These are phyloP conservation scores for Alligator mississippiensis DNA, from an alignment of 2,113 vertebrate genomes.

Conservation along the genomic window DNA sequence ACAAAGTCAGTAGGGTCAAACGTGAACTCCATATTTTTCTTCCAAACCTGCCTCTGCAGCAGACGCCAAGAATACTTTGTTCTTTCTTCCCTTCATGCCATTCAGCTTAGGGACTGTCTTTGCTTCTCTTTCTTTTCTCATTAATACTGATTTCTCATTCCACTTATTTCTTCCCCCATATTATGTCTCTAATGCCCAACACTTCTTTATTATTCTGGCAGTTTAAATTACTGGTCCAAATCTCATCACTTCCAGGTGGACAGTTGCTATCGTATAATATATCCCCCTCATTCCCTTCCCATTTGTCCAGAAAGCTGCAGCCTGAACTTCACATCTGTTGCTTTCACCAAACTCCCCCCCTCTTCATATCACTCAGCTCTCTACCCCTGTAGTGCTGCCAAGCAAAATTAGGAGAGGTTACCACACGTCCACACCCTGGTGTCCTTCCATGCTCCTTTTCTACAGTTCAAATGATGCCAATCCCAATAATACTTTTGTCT, in stretches of 20 bases:
- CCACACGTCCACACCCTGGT: neutral
- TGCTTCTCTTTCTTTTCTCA: neutral
- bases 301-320: neutral
- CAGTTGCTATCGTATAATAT: neutral
- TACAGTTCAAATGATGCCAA: neutral
- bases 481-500: neutral
- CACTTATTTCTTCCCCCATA: neutral
- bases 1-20: accelerated
- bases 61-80: neutral
- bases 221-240: neutral
- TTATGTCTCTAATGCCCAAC: neutral
- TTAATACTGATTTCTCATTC: neutral
- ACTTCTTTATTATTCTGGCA: neutral
- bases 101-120: neutral
- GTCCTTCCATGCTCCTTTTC: neutral
- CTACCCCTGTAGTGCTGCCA: neutral
- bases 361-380: neutral
- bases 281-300: accelerated
- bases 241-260: neutral
- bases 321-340: neutral
- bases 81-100: neutral
- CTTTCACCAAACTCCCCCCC: neutral
- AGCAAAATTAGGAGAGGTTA: neutral
- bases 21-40: neutral
- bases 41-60: neutral